Evolutionary conservation across 2,113 vertebrate genomes (phyloP), one percentile per base, ranked within the genome.

Genomic region (Sinocyclocheilus grahami): DNA sequence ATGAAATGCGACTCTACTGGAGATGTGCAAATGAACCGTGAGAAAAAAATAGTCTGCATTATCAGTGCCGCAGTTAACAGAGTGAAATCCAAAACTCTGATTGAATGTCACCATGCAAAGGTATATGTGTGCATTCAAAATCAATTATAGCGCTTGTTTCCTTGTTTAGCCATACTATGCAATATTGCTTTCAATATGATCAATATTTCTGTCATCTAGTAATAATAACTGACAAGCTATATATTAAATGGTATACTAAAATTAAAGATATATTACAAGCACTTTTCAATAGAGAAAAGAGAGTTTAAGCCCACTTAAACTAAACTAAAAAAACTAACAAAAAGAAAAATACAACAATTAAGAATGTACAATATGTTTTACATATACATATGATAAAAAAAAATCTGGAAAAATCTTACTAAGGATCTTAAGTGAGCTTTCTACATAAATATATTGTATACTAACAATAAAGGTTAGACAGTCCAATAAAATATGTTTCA

Each of bases 1-100:
- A 84, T 77, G 33, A 90, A 88, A 89, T 90, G 90, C 33, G 12
- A 37, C 86, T 71, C 85, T 88, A 85, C 42, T 86, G 86, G 72
- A 89, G 53, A 5, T 48, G 75, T 46, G 58, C 48, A 62, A 80
- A 78, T 6, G 10, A 85, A 69, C 42, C 20, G 11, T 24, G 33
- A 9, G 42, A 37, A 16, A 51, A 67, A 78, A 77, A 78, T 53
- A n/a, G 63, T 9, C 62, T 51, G 63, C 83, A 69, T 65, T 65
- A 67, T 85, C 20, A 42, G 69, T 11, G 48, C 67, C 12, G 30
- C 63, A 53, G 48, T 71, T 53, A 72, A 78, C 42, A 0, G 46
- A 77, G 39, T 53, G 48, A 74, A 84, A 78, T 22, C 24, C 22
- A 76, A 62, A 80, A 62, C 3, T 65, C 1, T 78, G 77, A 60